These are phyloP conservation scores for Phocoena phocoena DNA, from an alignment of 2,113 vertebrate genomes.

Conservation along the genomic window DNA sequence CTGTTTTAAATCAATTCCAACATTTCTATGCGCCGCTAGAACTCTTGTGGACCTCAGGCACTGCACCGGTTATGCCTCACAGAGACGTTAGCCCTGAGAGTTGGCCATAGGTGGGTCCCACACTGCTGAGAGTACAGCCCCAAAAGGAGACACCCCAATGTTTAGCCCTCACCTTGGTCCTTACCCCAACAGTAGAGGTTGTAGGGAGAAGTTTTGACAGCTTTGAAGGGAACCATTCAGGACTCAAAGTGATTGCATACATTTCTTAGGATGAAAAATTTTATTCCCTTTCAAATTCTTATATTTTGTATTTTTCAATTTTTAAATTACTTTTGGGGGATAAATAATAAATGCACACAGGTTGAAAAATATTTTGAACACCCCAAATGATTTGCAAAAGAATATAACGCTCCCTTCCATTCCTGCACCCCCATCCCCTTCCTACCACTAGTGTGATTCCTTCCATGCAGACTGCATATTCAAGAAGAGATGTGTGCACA, in stretches of 20 bases:
- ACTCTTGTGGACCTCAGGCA: not conserved
- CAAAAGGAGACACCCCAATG: not conserved
- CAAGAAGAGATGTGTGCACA: rapidly evolving
- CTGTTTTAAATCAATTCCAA: not conserved
- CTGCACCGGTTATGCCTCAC: not conserved
- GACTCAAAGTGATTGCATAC: not conserved
- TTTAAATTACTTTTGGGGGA: not conserved
- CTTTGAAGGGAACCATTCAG: not conserved
- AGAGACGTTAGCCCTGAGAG: rapidly evolving
- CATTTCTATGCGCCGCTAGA: not conserved
- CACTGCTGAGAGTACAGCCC: not conserved
- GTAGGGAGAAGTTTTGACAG: not conserved
- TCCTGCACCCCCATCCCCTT: rapidly evolving
- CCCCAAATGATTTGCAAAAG: not conserved
- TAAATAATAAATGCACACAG: not conserved
- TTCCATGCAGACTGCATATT: not conserved
- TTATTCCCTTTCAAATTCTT: not conserved
- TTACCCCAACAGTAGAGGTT: not conserved
- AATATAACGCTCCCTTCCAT: not conserved
- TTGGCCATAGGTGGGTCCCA: not conserved
- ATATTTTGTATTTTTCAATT: not conserved
- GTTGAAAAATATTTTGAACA: not conserved
- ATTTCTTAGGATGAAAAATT: not conserved
- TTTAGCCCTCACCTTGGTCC: not conserved
- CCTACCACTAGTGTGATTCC: not conserved